Evolutionary conservation across 2,113 vertebrate species (phyloP).

Genomic region (Myrmecophaga tridactyla): DNA sequence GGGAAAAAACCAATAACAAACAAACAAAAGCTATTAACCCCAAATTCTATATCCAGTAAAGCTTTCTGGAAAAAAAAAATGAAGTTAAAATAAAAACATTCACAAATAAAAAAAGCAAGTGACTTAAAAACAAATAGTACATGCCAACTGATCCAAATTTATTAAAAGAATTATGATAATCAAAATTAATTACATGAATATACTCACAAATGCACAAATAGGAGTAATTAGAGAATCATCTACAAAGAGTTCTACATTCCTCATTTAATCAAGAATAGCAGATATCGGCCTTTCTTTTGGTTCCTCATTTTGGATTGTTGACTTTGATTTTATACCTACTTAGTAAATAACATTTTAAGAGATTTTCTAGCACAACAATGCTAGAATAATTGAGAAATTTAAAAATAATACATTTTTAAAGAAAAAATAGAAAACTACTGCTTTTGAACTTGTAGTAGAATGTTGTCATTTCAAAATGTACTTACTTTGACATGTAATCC

Average conservation of each 20-base stretch:
- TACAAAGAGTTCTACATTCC: neutral
- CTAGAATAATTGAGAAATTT: neutral
- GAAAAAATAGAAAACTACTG: neutral
- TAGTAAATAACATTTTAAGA: neutral
- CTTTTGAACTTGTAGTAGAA: neutral
- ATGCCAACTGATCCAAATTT: neutral
- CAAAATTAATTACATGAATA: neutral
- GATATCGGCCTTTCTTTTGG: neutral
- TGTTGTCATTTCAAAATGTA: neutral
- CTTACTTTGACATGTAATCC: too few species aligned
- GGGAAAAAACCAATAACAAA: too few species aligned
- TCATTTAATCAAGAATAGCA: neutral
- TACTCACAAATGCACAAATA: neutral
- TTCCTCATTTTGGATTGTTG: too few species aligned
- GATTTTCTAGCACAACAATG: neutral
- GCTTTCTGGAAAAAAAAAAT: too few species aligned
- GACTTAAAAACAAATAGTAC: neutral
- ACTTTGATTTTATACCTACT: neutral
- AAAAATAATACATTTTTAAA: neutral
- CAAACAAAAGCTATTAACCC: too few species aligned
- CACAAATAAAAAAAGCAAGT: neutral
- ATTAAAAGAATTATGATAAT: neutral
- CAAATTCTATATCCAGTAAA: too few species aligned
- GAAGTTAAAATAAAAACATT: neutral
- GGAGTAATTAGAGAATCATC: neutral